A percentile compares a stretch with the other conserved stretches of the same genome.
Conservation (phyloP, 2,113 vertebrate species). For the Meles meles region DNA sequence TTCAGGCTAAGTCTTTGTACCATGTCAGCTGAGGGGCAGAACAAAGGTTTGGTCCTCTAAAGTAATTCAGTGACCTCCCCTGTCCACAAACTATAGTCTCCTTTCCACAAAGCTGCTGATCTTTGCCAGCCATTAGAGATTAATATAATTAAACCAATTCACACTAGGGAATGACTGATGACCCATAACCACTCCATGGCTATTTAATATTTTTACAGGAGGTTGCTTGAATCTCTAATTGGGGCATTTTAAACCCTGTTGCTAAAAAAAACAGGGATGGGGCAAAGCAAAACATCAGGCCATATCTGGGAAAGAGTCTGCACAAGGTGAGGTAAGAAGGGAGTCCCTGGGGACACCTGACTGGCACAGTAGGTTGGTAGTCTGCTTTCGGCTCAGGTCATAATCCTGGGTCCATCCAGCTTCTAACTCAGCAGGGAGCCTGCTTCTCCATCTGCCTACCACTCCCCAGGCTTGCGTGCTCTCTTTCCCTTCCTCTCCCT, state of each 20-base stretch:
- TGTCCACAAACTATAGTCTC: not conserved
- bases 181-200: not conserved
- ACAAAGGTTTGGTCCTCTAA: not conserved
- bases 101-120: not conserved
- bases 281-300: not conserved
- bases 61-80: not conserved
- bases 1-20: not conserved
- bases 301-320: not conserved
- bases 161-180: not conserved
- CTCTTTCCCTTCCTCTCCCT: not conserved
- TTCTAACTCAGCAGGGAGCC: not conserved
- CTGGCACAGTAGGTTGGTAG: not conserved
- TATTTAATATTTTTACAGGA: constrained; percentile 43
- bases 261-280: not conserved
- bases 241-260: constrained; percentile 12
- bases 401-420: not conserved
- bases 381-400: not conserved
- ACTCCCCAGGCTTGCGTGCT: not conserved
- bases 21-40: not conserved
- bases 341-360: not conserved
- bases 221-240: constrained; percentile 14
- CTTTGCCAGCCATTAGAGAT: constrained; percentile 48
- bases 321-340: not conserved
- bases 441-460: not conserved
- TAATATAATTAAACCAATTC: constrained; percentile 52